Evolutionary conservation across 2,888 invertebrate species (phyloP).

Genomic region (Megalurothrips usitatus): DNA sequence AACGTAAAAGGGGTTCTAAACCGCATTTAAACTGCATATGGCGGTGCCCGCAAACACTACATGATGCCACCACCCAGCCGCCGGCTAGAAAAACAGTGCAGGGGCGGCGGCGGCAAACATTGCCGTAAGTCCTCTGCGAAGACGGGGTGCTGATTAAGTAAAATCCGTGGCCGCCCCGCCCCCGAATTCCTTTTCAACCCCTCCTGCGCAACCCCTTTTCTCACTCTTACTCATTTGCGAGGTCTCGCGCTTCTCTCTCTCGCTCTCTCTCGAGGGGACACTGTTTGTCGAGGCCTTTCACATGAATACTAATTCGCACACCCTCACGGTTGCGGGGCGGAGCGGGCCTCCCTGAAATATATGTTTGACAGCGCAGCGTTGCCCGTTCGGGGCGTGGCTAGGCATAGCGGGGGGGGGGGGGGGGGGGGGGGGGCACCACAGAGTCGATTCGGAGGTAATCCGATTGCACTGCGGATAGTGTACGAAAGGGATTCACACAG

Average conservation of each 20-base stretch:
- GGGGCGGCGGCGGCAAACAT: background rate
- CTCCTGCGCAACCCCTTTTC: background rate
- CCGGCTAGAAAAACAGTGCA: background rate
- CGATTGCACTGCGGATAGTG: background rate
- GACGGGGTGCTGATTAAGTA: background rate
- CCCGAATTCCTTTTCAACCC: background rate
- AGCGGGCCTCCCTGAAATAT: background rate
- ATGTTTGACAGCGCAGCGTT: background rate
- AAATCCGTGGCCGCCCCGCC: background rate
- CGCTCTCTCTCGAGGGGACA: background rate
- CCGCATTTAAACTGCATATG: too few species aligned
- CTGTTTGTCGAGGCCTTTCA: background rate
- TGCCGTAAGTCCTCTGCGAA: background rate
- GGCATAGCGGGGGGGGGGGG: too few species aligned
- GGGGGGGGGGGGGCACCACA: too few species aligned
- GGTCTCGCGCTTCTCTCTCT: background rate
- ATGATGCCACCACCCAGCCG: too few species aligned
- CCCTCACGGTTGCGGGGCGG: background rate
- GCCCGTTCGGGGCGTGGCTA: too few species aligned
- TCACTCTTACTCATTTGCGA: too few species aligned
- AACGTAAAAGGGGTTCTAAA: too few species aligned
- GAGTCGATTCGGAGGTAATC: background rate
- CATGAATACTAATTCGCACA: conserved; percentile 11
- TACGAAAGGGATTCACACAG: too few species aligned
- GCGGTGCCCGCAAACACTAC: too few species aligned